These are phyloP conservation scores for Macrotis lagotis DNA, from an alignment of 2,113 vertebrate species.

Conservation along the genomic window DNA sequence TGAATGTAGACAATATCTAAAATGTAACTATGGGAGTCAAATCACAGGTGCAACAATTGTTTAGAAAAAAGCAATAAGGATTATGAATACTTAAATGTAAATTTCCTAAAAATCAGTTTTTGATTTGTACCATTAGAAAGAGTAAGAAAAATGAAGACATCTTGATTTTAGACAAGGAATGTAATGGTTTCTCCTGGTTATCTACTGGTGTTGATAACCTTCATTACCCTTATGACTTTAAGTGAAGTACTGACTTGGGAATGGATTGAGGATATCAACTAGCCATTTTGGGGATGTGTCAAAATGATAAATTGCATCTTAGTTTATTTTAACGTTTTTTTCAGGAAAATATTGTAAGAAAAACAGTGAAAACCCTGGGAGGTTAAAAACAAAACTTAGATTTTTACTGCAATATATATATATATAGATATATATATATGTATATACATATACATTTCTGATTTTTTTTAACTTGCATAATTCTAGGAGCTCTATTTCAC, in stretches of 20 bases:
- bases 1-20: slow-evolving; percentile 18
- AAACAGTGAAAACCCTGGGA: slow-evolving; percentile 68
- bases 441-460: background rate
- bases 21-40: slow-evolving; percentile 39
- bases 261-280: slow-evolving; percentile 66
- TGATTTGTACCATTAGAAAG: background rate
- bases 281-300: slow-evolving; percentile 61
- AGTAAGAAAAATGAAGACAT: slow-evolving; percentile 72
- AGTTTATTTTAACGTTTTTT: slow-evolving; percentile 74
- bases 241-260: slow-evolving; percentile 61
- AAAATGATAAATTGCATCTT: slow-evolving; percentile 72
- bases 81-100: slow-evolving; percentile 56
- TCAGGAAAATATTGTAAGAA: slow-evolving; percentile 72
- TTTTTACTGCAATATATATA: slow-evolving; percentile 75
- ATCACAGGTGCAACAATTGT: slow-evolving; percentile 39
- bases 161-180: slow-evolving; percentile 72
- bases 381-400: slow-evolving; percentile 73
- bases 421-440: background rate
- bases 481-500: background rate
- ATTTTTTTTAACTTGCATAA: background rate
- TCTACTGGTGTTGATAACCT: slow-evolving; percentile 72
- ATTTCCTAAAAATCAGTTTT: slow-evolving; percentile 11
- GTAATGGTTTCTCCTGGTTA: slow-evolving; percentile 73
- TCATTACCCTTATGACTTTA: slow-evolving; percentile 66
- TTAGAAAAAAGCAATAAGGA: slow-evolving; percentile 51